These are phyloP conservation scores for Stenodema calcarata DNA, from an alignment of 2,888 invertebrate genomes.

Conservation along the genomic window DNA sequence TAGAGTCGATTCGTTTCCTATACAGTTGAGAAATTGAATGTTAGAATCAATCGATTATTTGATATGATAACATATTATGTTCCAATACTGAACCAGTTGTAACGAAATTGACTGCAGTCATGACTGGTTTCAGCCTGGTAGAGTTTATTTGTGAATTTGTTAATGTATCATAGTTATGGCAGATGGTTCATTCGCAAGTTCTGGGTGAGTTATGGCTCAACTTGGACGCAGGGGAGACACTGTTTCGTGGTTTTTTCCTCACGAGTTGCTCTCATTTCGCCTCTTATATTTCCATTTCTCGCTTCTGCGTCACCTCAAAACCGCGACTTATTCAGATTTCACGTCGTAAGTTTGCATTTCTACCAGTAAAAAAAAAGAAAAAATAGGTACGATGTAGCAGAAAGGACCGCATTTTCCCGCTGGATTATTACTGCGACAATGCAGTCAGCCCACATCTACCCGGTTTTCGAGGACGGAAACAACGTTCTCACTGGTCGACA, in stretches of 20 bases:
- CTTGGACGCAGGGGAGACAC: no score
- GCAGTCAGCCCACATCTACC: background rate
- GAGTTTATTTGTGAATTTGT: no score
- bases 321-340: background rate
- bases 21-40: no score
- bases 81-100: no score
- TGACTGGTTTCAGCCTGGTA: no score
- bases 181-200: no score
- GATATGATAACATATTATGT: no score
- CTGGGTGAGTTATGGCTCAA: no score
- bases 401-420: background rate
- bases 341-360: background rate
- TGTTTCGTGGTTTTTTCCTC: background rate
- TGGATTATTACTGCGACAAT: background rate
- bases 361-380: background rate
- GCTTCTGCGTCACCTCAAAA: background rate
- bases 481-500: background rate
- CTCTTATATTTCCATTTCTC: background rate
- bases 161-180: no score
- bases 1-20: no score
- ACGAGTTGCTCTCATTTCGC: background rate
- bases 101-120: no score
- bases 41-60: no score
- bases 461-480: background rate
- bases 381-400: background rate